Conservation (phyloP, 2,113 vertebrate species). For the Hiodon tergisus region DNA sequence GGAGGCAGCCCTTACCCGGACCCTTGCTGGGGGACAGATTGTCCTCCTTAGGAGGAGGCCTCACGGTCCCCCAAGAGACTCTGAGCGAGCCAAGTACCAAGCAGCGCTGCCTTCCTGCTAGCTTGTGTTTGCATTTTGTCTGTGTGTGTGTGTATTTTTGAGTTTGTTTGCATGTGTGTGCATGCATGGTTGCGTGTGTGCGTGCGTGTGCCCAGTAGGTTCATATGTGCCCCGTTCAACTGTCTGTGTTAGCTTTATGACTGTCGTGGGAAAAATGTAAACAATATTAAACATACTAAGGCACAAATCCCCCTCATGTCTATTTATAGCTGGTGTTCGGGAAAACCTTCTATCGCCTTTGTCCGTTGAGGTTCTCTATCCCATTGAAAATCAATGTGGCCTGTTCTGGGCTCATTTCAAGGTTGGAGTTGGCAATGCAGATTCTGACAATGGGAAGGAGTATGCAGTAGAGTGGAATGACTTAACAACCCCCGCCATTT, state of each 20-base stretch:
- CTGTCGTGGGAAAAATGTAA: background rate
- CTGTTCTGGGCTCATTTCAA: background rate
- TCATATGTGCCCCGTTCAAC: background rate
- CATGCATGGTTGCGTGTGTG: background rate
- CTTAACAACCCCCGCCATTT: background rate
- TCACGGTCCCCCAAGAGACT: conserved; percentile 36
- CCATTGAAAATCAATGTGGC: background rate
- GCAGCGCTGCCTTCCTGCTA: conserved; percentile 35
- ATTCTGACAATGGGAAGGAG: background rate
- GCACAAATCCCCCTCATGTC: background rate
- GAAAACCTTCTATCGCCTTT: background rate
- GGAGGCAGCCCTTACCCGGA: conserved; percentile 56
- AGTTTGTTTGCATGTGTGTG: background rate
- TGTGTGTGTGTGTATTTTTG: background rate
- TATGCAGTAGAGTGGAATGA: conserved; percentile 6
- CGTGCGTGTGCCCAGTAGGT: background rate
- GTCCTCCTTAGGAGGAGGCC: conserved; percentile 43
- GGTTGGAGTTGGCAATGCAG: background rate
- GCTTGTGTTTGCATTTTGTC: background rate
- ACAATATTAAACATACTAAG: background rate
- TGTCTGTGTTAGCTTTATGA: background rate
- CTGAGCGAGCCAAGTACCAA: conserved; percentile 51
- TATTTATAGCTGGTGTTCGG: background rate
- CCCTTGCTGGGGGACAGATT: conserved; percentile 69
- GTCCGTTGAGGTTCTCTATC: background rate